Base-by-base conservation (phyloP, 2,113 vertebrate genomes). In the Vicugna pacos region DNA sequence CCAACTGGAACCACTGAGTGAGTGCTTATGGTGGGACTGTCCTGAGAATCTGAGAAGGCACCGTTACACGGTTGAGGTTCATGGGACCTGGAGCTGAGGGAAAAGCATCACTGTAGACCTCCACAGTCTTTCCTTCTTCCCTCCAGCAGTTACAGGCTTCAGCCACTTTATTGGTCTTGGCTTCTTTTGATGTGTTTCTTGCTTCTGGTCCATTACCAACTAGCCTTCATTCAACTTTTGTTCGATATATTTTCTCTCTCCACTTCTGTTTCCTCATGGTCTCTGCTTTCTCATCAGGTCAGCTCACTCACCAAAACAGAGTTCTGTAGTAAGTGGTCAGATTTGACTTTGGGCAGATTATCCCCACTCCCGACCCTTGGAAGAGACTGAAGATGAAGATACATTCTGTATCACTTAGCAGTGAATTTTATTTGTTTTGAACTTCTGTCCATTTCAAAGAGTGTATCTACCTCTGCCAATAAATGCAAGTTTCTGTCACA, bases 341-440 rank as follows among this genome's bases (percentile, higher is more conserved):
- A n/a, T 73, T 35, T 11, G 19, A 26, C 17, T 54, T 8, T 73
- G 28, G 5, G 5, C 67, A 22, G 28, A 10, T 30, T 52, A 48
- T 54, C 20, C 26, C 56, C 8, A 32, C 69, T n/a, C 20, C 38
- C 58, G 38, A 67, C 32, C n/a, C 28, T 83, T 42, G 13, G 42
- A 60, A 80, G 70, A 79, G 9, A 58, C 26, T 46, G 20, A 32
- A 46, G 15, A 67, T 76, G 32, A 70, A 75, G 50, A 79, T 62
- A 26, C 4, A n/a, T 84, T 89, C 65, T 72, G 2, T 19, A 60
- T 32, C 56, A 70, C 19, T 77, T 65, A 8, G 8, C 62, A 42
- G 26, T 35, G 16, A 50, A 81, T 81, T 93, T 62, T n/a, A n/a
- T 64, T 88, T 84, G 32, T 82, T 95, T 80, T 58, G 42, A 73